phyloP scores from a whole-genome alignment of 2,113 vertebrate species.

The Onychorhynchus coronatus region DNA sequence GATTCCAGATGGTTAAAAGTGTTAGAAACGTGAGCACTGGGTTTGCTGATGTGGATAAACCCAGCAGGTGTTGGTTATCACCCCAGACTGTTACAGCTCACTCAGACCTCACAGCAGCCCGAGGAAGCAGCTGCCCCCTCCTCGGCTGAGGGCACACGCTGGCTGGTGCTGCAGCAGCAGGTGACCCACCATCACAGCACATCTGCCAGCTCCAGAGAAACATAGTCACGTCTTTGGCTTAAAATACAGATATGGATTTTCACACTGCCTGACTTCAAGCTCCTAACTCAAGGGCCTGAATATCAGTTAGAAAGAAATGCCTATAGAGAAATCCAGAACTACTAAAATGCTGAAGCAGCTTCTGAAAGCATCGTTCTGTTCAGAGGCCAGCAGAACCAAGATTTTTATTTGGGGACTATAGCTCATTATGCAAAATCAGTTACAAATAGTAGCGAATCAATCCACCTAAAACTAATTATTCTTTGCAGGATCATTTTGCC shows the following conservation, averaged over 20 bases:
- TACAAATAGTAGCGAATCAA: neutral
- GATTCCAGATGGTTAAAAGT: neutral
- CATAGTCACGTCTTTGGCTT: neutral
- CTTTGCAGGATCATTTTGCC: neutral
- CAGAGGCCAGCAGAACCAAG: neutral
- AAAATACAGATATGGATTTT: neutral
- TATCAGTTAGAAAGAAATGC: neutral
- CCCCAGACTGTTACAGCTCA: neutral
- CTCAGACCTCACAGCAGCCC: neutral
- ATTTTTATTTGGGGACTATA: neutral
- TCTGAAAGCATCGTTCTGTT: neutral
- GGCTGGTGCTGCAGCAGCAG: neutral
- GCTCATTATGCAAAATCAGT: neutral
- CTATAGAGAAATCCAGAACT: neutral
- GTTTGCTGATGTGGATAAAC: neutral
- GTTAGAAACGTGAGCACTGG: neutral
- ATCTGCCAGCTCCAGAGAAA: neutral
- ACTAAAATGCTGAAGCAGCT: neutral
- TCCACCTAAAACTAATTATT: neutral
- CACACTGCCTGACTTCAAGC: neutral
- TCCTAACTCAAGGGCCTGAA: neutral
- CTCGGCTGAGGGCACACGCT: neutral
- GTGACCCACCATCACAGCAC: neutral
- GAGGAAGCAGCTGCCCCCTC: neutral
- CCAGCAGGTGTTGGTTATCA: neutral